A percentile compares a stretch with the other conserved stretches of the same genome.
These are phyloP conservation scores for Orchestia grillus DNA, from an alignment of 1,140 invertebrate species.

Conservation along the genomic window DNA sequence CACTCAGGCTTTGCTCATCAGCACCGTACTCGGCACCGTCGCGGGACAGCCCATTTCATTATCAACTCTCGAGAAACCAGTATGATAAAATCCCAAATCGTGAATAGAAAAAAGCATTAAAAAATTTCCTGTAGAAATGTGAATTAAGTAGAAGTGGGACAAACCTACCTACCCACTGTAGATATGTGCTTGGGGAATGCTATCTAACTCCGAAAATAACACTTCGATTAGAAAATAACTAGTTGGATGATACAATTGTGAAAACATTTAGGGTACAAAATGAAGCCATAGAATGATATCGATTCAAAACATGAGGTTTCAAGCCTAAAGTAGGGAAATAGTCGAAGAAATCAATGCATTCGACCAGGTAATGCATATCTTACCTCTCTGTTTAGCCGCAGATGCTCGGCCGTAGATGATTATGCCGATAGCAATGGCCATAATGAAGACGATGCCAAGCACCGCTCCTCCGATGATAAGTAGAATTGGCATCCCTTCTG, in stretches of 20 bases:
- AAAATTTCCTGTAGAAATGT: no score
- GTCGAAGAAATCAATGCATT: not conserved
- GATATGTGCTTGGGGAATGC: no score
- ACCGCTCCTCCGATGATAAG: constrained; percentile 64
- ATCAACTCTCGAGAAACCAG: not conserved
- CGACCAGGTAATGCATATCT: not conserved
- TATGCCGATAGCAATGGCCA: constrained; percentile 63
- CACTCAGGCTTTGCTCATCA: not conserved
- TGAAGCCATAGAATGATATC: not conserved
- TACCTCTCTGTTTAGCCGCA: constrained; percentile 64
- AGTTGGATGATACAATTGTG: not conserved
- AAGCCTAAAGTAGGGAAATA: not conserved
- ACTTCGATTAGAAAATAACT: not conserved
- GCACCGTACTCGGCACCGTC: not conserved
- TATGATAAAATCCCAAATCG: not conserved
- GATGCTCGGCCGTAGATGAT: constrained; percentile 65
- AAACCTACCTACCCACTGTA: no score
- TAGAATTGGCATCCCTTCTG: constrained; percentile 67
- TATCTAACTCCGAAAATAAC: not conserved
- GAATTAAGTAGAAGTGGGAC: no score
- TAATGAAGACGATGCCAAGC: constrained; percentile 64
- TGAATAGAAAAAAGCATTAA: not conserved
- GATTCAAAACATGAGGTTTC: not conserved
- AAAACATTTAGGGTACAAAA: not conserved
- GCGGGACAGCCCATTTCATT: not conserved